Evolutionary conservation across 2,113 vertebrate genomes (phyloP).

Genomic region (Suricata suricatta): DNA sequence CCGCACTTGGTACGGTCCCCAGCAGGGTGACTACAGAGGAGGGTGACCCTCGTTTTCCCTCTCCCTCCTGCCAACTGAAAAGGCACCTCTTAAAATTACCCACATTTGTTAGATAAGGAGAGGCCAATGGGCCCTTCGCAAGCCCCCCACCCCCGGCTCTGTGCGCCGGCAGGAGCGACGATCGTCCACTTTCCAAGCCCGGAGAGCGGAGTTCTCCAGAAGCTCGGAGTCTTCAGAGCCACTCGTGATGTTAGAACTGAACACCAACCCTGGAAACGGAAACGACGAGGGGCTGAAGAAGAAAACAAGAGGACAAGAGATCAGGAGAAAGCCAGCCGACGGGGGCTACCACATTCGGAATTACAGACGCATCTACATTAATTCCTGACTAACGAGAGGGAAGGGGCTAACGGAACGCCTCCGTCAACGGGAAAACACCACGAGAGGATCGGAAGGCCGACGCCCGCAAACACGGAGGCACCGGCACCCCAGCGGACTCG

Average conservation of each 20-base stretch:
- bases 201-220: background rate
- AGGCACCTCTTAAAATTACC: background rate
- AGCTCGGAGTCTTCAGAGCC: background rate
- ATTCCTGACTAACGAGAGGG: background rate
- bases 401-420: fast-evolving
- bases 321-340: background rate
- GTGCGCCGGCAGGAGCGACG: fast-evolving
- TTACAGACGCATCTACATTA: fast-evolving
- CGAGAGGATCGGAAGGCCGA: fast-evolving
- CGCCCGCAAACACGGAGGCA: background rate
- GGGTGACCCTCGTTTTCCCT: background rate
- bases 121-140: background rate
- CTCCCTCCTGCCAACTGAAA: background rate
- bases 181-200: background rate
- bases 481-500: fast-evolving
- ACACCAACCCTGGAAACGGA: background rate
- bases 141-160: background rate
- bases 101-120: background rate
- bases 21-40: fast-evolving
- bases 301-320: too few relatives aligned
- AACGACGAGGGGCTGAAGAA: background rate
- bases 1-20: fast-evolving
- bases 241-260: background rate
- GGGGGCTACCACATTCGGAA: fast-evolving
- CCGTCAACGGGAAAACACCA: fast-evolving